Evolutionary conservation across 2,888 invertebrate species (phyloP), one percentile per base, ranked within the genome.

Genomic region (Acleris laterana): DNA sequence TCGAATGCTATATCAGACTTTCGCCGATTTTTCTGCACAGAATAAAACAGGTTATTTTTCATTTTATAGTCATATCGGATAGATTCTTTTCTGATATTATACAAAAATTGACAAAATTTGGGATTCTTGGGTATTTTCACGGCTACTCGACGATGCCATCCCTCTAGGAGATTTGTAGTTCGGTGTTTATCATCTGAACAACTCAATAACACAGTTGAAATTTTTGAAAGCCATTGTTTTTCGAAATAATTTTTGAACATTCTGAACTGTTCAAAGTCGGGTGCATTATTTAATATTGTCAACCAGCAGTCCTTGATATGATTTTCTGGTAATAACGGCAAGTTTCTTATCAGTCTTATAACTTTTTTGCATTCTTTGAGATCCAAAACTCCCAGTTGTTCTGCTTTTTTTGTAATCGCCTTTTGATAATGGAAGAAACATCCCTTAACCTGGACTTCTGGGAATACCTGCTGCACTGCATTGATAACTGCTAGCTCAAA

Each of bases 221-320:
- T 49, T 49, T 49, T 49, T 3, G 7, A 49, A 19, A 49, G 6
- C 19, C 49, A 19, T 20, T 49, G 49, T 19, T 17, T 49, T 49
- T 49, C 49, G 49, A 49, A 49, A 49, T 49, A 49, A 49, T 49
- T 20, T 20, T 49, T 49, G 49, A 49, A 49, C 49, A 19, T 49
- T 49, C 49, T 49, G 49, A 49, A 49, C 19, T 49, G 2, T 19
- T 49, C 49, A 6, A 7, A 49, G 19, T 49, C 48, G 49, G 9
- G 38, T 38, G 38, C 38, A 19, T 19, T 28, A 25, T 51, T 51
- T 25, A 51, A 25, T 51, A 28, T 28, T 25, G 28, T 51, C 25
- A 51, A 51, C 22, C 51, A 38, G 49, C 49, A 49, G 49, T 49
- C 49, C 19, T 49, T 49, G 0, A 49, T 49, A 49, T 19, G 6